Conservation (phyloP, 2,888 invertebrate genomes). For the Chymomyza procnemis region DNA sequence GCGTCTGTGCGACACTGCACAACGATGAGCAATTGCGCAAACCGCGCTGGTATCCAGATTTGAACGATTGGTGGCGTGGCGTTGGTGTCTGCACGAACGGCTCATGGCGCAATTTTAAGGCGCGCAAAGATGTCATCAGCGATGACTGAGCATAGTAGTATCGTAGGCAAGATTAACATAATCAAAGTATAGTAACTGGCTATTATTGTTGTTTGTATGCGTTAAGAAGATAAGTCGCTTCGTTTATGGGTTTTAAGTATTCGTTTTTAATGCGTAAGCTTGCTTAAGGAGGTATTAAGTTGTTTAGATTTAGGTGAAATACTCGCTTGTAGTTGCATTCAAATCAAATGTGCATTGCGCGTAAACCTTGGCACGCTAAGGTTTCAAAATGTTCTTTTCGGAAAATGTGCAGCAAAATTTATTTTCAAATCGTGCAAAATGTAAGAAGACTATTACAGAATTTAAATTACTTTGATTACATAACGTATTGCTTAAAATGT, state of each 20-base stretch:
- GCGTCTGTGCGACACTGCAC: constrained; percentile 82
- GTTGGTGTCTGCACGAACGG: constrained; percentile 87
- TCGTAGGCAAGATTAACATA: constrained; percentile 41
- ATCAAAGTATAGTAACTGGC: constrained; percentile 33
- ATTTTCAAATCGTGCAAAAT: too few relatives aligned
- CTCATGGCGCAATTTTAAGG: constrained; percentile 82
- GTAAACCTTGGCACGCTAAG: constrained; percentile 30
- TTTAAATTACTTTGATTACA: too few relatives aligned
- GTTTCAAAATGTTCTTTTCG: constrained; percentile 41
- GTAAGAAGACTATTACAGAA: too few relatives aligned
- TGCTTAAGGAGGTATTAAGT: background rate
- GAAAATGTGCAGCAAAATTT: background rate
- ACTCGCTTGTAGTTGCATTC: constrained; percentile 16
- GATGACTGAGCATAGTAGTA: constrained; percentile 73
- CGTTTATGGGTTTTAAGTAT: constrained; percentile 46
- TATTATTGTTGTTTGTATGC: constrained; percentile 41
- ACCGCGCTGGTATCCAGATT: constrained; percentile 81
- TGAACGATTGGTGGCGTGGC: constrained; percentile 96
- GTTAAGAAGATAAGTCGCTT: constrained; percentile 22
- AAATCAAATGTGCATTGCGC: constrained; percentile 48
- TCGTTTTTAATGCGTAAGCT: constrained; percentile 46
- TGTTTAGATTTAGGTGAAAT: constrained; percentile 10
- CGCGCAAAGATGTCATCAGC: constrained; percentile 78
- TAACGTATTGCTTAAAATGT: too few relatives aligned
- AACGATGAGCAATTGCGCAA: constrained; percentile 77